Percentiles rank a stretch among this genome's conserved stretches.
Evolutionary conservation across 2,797 vertebrate species (phyloP).

Genomic region (Alcedo quadribrachys): DNA sequence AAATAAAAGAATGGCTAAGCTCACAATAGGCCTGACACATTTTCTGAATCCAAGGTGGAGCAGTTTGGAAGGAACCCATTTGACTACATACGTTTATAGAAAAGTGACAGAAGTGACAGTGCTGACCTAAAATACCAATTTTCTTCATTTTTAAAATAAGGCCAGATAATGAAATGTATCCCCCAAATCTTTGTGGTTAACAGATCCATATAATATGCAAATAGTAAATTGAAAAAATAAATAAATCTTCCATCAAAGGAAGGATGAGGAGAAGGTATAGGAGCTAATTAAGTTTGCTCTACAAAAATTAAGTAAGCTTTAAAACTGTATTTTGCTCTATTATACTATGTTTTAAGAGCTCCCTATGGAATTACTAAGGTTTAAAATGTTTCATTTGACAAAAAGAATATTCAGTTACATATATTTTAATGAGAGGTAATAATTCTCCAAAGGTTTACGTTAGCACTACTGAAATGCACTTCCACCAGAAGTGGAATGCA

Average conservation of each 20-base stretch:
- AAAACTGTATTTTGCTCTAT: background rate
- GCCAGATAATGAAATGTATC: background rate
- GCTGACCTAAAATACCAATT: background rate
- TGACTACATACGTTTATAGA: accelerated
- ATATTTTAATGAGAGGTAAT: background rate
- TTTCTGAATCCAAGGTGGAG: background rate
- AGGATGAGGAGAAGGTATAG: accelerated
- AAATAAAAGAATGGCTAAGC: background rate
- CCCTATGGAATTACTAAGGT: background rate
- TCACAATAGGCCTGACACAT: background rate
- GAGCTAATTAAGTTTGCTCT: background rate
- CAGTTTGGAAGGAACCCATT: background rate
- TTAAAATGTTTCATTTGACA: background rate
- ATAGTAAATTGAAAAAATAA: background rate
- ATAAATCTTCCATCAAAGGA: background rate
- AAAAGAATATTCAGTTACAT: background rate
- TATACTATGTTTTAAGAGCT: background rate
- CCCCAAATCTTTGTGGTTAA: background rate
- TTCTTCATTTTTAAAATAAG: background rate
- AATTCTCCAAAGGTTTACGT: background rate
- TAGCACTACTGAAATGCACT: background rate
- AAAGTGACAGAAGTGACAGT: background rate
- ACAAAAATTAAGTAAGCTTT: background rate
- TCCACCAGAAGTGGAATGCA: background rate
- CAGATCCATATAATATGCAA: background rate